A percentile compares a stretch with the other conserved stretches of the same genome.
phyloP scores from a whole-genome alignment of 2,888 invertebrate genomes.

The Rhyacophila evoluta region DNA sequence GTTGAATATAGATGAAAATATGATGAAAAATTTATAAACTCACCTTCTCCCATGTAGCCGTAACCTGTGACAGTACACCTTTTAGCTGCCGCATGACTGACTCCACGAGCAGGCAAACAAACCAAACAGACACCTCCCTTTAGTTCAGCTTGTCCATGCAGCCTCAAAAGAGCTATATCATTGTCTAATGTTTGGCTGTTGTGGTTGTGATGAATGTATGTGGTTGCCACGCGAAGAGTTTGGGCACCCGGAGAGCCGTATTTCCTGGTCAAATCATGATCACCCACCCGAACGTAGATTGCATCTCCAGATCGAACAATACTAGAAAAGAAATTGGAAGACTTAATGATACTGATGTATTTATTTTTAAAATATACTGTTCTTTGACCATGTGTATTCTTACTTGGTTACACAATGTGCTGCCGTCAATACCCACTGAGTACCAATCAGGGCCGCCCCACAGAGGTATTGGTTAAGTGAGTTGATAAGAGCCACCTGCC shows the following conservation, averaged over 20 bases:
- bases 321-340: constrained; percentile 67
- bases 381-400: too few species aligned
- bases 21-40: too few species aligned
- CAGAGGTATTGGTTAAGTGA: constrained; percentile 94
- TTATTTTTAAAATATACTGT: too few species aligned
- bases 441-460: constrained; percentile 92
- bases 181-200: constrained; percentile 95
- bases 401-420: constrained; percentile 96
- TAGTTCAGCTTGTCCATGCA: constrained; percentile 89
- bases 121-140: constrained; percentile 87
- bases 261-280: constrained; percentile 90
- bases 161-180: constrained; percentile 90
- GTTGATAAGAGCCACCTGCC: constrained; percentile 95
- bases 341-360: not conserved
- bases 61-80: constrained; percentile 94
- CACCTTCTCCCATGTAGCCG: constrained; percentile 95
- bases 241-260: constrained; percentile 93
- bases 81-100: constrained; percentile 89
- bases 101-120: constrained; percentile 89
- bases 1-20: too few species aligned
- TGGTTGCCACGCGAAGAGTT: constrained; percentile 90
- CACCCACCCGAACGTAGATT: constrained; percentile 92
- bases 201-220: constrained; percentile 96
- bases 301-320: constrained; percentile 95
- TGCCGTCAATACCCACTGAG: constrained; percentile 94